Conservation (phyloP, 1,140 invertebrate species). For the Neodiprion pinetum region DNA sequence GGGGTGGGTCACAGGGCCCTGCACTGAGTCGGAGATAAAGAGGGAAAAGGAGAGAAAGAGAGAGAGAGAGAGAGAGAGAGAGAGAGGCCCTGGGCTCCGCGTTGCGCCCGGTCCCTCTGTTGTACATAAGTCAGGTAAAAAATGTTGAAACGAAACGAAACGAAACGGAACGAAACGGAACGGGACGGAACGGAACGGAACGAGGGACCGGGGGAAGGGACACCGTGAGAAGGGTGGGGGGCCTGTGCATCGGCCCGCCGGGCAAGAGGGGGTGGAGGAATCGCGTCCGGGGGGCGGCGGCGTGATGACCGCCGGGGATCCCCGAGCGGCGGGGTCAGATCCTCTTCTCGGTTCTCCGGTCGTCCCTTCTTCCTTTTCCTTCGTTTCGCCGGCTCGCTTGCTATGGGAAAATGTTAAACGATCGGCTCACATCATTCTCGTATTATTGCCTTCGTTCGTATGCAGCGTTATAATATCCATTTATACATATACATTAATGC, state of each 20-base stretch:
- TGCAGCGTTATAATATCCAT: too few species aligned
- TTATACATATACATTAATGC: too few species aligned
- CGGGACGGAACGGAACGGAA: conserved; percentile 8
- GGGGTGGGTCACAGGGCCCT: conserved; percentile 36
- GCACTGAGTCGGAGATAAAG: conserved; percentile 27
- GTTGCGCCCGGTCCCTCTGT: neutral
- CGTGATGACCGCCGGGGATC: conserved; percentile 60
- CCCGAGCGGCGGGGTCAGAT: conserved; percentile 52
- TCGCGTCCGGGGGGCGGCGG: conserved; percentile 46
- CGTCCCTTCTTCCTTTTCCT: too few species aligned
- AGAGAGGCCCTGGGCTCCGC: conserved; percentile 15
- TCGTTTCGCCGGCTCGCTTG: conserved; percentile 53
- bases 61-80: conserved; percentile 18
- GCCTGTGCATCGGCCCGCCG: conserved; percentile 1
- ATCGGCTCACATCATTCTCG: conserved; percentile 61
- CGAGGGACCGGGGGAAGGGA: conserved; percentile 33
- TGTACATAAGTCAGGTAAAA: conserved; percentile 13
- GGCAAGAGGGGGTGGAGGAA: conserved; percentile 35
- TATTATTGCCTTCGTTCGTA: conserved; percentile 49
- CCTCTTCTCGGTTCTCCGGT: conserved; percentile 34
- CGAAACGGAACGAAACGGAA: neutral
- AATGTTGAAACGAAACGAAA: conserved; percentile 9
- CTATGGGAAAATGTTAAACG: conserved; percentile 62
- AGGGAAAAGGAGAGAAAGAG: conserved; percentile 3
- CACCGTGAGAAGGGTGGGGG: conserved; percentile 21